Percentiles rank a stretch among this genome's conserved stretches.
phyloP scores from a whole-genome alignment of 2,888 invertebrate species.

The Coelopa pilipes region DNA sequence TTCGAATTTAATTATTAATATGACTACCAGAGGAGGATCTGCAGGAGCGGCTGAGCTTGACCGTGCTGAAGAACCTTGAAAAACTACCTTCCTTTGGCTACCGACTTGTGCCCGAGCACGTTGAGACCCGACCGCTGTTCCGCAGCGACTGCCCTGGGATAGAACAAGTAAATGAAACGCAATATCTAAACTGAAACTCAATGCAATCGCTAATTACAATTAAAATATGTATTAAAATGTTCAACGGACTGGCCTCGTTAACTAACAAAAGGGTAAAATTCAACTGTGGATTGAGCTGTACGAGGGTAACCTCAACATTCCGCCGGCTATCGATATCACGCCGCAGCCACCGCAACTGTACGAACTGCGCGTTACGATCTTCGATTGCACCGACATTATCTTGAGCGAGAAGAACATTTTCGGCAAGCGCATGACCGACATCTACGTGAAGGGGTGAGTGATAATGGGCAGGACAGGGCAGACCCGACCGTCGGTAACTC shows the following conservation, averaged over 20 bases:
- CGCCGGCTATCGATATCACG: conserved; percentile 80
- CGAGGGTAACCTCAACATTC: conserved; percentile 71
- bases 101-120: conserved; percentile 87
- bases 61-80: conserved; percentile 79
- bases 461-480: not conserved
- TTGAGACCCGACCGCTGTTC: conserved; percentile 86
- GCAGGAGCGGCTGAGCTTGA: conserved; percentile 81
- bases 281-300: conserved; percentile 93
- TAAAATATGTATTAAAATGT: not conserved
- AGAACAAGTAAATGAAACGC: conserved; percentile 71
- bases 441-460: conserved; percentile 78
- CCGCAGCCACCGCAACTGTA: conserved; percentile 76
- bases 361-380: conserved; percentile 77
- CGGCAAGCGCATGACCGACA: conserved; percentile 81
- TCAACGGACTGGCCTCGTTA: conserved; percentile 2
- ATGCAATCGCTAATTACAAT: not conserved
- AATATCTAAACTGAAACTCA: not conserved
- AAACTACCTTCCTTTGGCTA: conserved; percentile 82
- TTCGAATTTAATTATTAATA: not conserved
- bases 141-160: conserved; percentile 79
- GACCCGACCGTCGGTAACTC: conserved; percentile 36
- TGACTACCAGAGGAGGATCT: conserved; percentile 68
- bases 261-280: conserved; percentile 77
- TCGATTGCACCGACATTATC: conserved; percentile 74
- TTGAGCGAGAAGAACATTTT: conserved; percentile 78